Percentiles rank a stretch among this genome's conserved stretches.
Conservation (phyloP, 2,113 vertebrate species). For the Myotis brandtii region DNA sequence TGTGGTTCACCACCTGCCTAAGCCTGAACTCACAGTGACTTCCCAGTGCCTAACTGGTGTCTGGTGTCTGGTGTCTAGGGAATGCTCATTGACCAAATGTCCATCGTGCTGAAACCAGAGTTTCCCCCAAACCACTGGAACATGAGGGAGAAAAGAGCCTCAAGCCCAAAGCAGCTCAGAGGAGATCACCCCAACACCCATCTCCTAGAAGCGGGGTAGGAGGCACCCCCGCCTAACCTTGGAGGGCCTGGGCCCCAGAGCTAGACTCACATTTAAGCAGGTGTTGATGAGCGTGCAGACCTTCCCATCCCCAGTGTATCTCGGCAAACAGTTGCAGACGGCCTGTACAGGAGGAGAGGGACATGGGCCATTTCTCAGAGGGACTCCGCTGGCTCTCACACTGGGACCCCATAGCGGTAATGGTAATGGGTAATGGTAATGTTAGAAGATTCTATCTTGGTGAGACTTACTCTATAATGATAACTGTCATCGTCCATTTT, state of each 20-base stretch:
- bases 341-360: conserved; percentile 85
- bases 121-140: neutral
- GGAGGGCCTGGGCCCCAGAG: accelerated
- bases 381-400: neutral
- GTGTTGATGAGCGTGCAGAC: conserved; percentile 88
- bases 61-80: neutral
- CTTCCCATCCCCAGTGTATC: conserved; percentile 90
- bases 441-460: neutral
- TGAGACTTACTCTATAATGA: too few species aligned
- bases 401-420: accelerated
- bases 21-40: neutral
- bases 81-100: too few species aligned
- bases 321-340: conserved; percentile 89
- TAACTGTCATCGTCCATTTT: too few species aligned
- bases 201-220: accelerated
- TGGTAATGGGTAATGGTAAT: accelerated
- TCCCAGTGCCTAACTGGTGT: neutral
- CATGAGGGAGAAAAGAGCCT: neutral
- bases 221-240: neutral
- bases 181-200: neutral
- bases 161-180: neutral
- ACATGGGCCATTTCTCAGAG: neutral
- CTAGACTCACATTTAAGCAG: conserved; percentile 89
- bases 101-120: neutral
- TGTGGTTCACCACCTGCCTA: neutral